Conservation (phyloP, 1,140 invertebrate species). For the Bilobella aurantiaca region DNA sequence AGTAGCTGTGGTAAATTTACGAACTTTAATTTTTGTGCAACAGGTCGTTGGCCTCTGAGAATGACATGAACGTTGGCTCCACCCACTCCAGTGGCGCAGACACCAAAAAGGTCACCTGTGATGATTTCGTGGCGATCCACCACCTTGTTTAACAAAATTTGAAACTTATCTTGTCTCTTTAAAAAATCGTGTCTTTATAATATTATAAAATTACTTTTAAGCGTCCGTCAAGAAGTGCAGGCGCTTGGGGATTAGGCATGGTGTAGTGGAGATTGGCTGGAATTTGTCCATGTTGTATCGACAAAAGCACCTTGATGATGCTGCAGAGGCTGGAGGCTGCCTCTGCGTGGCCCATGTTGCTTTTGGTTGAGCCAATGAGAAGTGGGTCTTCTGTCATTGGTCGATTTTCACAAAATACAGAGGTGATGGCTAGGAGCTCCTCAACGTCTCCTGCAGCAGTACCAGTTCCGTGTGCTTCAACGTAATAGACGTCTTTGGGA, state of each 20-base stretch:
- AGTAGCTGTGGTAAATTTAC: not conserved
- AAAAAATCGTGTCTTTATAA: too few species aligned
- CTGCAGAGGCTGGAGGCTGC: slow-evolving; percentile 43
- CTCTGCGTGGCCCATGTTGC: slow-evolving; percentile 53
- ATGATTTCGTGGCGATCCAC: not conserved
- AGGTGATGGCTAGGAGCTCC: slow-evolving; percentile 48
- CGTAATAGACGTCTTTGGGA: slow-evolving; percentile 68
- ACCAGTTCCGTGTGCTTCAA: slow-evolving; percentile 86
- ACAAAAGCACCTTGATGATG: slow-evolving; percentile 19
- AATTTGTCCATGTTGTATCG: not conserved
- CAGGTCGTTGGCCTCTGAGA: not conserved
- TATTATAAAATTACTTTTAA: slow-evolving; percentile 46
- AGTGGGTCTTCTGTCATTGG: slow-evolving; percentile 38
- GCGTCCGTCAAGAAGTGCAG: slow-evolving; percentile 53
- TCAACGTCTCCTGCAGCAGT: slow-evolving; percentile 48
- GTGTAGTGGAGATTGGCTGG: slow-evolving; percentile 3
- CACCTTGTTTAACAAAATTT: not conserved
- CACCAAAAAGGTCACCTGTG: too few species aligned
- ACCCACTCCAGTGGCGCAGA: too few species aligned
- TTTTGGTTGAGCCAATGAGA: slow-evolving; percentile 50
- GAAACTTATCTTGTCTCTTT: not conserved
- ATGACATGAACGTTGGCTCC: not conserved
- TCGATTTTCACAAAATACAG: slow-evolving; percentile 48
- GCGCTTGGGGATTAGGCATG: slow-evolving; percentile 49
- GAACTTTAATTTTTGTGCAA: not conserved